Conservation (phyloP, 64 coral and sea anemone genomes). For the Porites lutea region DNA sequence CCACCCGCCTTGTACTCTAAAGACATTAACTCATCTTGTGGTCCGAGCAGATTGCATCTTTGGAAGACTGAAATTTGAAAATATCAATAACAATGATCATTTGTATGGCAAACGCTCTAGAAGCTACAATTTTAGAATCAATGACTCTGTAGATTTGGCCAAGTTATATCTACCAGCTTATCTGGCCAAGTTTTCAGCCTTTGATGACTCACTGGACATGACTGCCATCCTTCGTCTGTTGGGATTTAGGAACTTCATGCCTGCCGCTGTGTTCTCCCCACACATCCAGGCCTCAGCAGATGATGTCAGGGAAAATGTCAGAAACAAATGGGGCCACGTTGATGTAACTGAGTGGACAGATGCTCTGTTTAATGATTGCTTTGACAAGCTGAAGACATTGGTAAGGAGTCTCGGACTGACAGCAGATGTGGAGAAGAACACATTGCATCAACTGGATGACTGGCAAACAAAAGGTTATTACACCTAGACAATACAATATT, state of each 20-base stretch:
- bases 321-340: conserved; percentile 78
- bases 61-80: conserved; percentile 50
- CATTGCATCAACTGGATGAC: conserved; percentile 53
- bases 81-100: conserved; percentile 76
- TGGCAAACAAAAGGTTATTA: conserved; percentile 84
- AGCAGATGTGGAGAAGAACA: background rate
- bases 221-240: conserved; percentile 62
- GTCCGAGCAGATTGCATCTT: background rate
- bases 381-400: conserved; percentile 59
- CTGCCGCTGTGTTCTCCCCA: conserved; percentile 38
- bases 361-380: background rate
- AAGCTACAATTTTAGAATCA: background rate
- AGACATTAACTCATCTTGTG: background rate
- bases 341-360: conserved; percentile 50
- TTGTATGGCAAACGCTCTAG: background rate
- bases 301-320: conserved; percentile 58
- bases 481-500: too few species aligned
- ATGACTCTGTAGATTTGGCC: conserved; percentile 32
- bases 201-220: conserved; percentile 72
- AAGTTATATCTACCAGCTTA: conserved; percentile 40
- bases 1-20: background rate
- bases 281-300: conserved; percentile 26
- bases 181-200: conserved; percentile 53
- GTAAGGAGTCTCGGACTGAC: conserved; percentile 30
- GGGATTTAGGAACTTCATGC: background rate